These are phyloP conservation scores for Cynoglossus semilaevis DNA, from an alignment of 2,113 vertebrate genomes.

Conservation along the genomic window DNA sequence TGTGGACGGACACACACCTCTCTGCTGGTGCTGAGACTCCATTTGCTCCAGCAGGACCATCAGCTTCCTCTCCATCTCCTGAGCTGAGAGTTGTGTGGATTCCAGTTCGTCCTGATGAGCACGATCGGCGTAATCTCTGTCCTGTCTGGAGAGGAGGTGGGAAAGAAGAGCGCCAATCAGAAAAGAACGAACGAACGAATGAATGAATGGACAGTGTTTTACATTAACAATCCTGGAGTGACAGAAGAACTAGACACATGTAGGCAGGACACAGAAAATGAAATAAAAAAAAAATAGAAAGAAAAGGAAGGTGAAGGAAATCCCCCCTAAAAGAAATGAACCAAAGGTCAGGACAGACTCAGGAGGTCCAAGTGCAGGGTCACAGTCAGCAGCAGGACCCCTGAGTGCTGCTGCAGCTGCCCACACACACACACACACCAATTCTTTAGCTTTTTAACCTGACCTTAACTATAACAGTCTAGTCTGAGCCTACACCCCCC, in stretches of 20 bases:
- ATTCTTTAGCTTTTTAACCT: too few relatives aligned
- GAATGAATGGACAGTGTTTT: conserved; percentile 1
- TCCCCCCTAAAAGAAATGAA: too few relatives aligned
- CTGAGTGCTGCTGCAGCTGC: conserved; percentile 57
- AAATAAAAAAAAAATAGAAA: too few relatives aligned
- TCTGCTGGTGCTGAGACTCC: conserved; percentile 87
- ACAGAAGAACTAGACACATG: too few relatives aligned
- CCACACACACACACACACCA: conserved; percentile 11
- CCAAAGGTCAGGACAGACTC: conserved; percentile 24
- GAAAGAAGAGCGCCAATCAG: conserved; percentile 8
- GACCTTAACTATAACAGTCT: too few relatives aligned
- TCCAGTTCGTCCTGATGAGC: conserved; percentile 80
- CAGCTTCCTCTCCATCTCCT: conserved; percentile 86
- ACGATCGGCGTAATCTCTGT: conserved; percentile 84
- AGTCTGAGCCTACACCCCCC: too few relatives aligned
- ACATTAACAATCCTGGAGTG: too few relatives aligned
- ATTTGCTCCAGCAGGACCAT: conserved; percentile 87
- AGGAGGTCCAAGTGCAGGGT: conserved; percentile 44
- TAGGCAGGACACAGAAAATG: too few relatives aligned
- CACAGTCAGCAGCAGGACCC: conserved; percentile 45
- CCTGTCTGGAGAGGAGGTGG: conserved; percentile 73
- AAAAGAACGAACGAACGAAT: conserved; percentile 1
- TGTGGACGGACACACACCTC: conserved; percentile 79
- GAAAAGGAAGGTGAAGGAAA: too few relatives aligned
- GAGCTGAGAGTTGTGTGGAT: conserved; percentile 81